phyloP scores from a whole-genome alignment of 2,888 invertebrate species.

The Entomobrya proxima region DNA sequence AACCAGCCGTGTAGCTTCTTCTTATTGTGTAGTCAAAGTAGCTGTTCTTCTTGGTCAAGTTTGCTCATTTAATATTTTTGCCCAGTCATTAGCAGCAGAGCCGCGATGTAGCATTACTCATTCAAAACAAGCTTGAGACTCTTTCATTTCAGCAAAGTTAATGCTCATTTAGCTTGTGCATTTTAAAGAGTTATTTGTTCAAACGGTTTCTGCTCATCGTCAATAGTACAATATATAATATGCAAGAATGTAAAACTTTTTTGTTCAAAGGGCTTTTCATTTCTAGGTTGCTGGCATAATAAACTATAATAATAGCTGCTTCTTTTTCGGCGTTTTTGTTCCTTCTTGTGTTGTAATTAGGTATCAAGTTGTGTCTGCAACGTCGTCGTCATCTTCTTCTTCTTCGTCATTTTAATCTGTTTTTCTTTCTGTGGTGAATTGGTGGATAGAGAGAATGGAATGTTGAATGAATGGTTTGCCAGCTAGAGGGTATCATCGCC shows the following conservation, averaged over 20 bases:
- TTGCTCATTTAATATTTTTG: background rate
- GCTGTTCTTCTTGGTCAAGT: background rate
- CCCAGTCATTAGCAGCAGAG: background rate
- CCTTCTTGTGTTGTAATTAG: background rate
- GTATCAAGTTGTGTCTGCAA: background rate
- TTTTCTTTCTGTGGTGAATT: too few relatives aligned
- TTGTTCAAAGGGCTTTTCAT: background rate
- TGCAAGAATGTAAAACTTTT: slow-evolving; percentile 2
- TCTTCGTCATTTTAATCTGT: slow-evolving; percentile 18
- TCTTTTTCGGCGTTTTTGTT: slow-evolving; percentile 20
- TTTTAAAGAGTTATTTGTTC: background rate
- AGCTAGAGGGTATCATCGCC: background rate
- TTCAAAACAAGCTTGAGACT: background rate
- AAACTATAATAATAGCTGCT: background rate
- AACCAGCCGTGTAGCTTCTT: background rate
- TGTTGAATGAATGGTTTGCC: slow-evolving; percentile 25
- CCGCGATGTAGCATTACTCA: background rate
- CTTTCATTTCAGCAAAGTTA: background rate
- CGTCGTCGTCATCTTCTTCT: slow-evolving; percentile 6
- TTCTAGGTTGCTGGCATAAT: slow-evolving; percentile 8
- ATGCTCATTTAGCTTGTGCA: background rate
- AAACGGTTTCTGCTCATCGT: background rate
- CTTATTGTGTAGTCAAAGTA: background rate
- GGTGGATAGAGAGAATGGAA: slow-evolving; percentile 15
- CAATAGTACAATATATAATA: background rate